phyloP scores from a whole-genome alignment of 2,888 invertebrate genomes.

The Dryomyza anilis region DNA sequence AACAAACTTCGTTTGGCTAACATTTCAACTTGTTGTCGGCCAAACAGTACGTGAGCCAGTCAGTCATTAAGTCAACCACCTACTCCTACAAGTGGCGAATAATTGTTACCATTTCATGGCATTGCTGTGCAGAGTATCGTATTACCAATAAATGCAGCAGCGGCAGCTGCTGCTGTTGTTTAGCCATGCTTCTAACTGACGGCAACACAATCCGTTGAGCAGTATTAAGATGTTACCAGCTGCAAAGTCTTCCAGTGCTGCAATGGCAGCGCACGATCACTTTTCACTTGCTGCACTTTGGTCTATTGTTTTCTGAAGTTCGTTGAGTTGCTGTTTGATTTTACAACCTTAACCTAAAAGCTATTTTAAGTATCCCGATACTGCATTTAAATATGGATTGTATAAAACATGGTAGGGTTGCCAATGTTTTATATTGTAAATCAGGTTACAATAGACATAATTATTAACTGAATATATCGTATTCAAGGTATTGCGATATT shows the following conservation, averaged over 20 bases:
- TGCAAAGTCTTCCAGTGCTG: not conserved
- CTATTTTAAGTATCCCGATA: not conserved
- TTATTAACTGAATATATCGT: too few relatives aligned
- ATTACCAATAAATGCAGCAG: conserved; percentile 5
- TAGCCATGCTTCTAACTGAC: not conserved
- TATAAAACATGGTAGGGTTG: not conserved
- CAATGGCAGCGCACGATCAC: conserved; percentile 17
- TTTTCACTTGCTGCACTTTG: conserved; percentile 18
- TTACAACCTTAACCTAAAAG: conserved; percentile 13
- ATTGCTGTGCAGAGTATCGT: conserved; percentile 14
- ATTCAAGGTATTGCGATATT: too few relatives aligned
- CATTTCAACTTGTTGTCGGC: too few relatives aligned
- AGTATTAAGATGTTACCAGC: conserved; percentile 24
- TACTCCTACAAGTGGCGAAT: not conserved
- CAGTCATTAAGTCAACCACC: not conserved
- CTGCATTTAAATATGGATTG: not conserved
- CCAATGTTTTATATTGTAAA: too few relatives aligned
- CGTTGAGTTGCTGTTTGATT: not conserved
- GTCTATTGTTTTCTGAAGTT: not conserved
- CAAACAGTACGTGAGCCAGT: not conserved
- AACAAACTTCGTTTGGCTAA: too few relatives aligned
- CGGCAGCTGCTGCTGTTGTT: not conserved
- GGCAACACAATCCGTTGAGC: not conserved
- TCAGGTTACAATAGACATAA: too few relatives aligned
- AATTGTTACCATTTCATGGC: conserved; percentile 16